phyloP scores from a whole-genome alignment of 2,888 invertebrate genomes.

The Hypsopygia costalis region DNA sequence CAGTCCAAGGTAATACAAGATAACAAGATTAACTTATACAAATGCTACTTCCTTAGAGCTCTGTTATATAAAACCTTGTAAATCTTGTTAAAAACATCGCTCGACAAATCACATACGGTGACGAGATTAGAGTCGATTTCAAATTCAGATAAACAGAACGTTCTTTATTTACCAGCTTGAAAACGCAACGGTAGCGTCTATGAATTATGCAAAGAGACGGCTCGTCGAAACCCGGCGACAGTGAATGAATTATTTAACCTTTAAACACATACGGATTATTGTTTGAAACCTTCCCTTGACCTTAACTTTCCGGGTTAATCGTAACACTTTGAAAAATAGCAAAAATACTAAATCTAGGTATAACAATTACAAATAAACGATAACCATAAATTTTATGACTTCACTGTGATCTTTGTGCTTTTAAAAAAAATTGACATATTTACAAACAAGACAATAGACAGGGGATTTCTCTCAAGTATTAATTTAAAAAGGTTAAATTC shows the following conservation, averaged over 20 bases:
- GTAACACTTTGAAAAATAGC: not conserved
- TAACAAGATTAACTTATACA: too few relatives aligned
- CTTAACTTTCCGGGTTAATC: slow-evolving; percentile 24
- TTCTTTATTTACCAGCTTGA: slow-evolving; percentile 2
- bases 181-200: slow-evolving; percentile 44
- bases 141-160: slow-evolving; percentile 47
- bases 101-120: not conserved
- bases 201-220: slow-evolving; percentile 66
- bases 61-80: too few relatives aligned
- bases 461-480: too few relatives aligned
- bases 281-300: slow-evolving; percentile 40
- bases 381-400: not conserved
- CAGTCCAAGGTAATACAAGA: too few relatives aligned
- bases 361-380: not conserved
- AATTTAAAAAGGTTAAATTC: too few relatives aligned
- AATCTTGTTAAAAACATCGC: too few relatives aligned
- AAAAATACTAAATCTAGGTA: slow-evolving; percentile 1
- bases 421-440: not conserved
- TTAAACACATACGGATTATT: slow-evolving; percentile 36
- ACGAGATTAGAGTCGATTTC: slow-evolving; percentile 27
- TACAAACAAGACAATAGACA: slow-evolving; percentile 7
- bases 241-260: slow-evolving; percentile 57
- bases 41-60: too few relatives aligned
- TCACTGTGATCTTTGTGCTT: not conserved
- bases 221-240: slow-evolving; percentile 35